Percentiles rank a stretch among this genome's conserved stretches.
These are phyloP conservation scores for Hemaris fuciformis DNA, from an alignment of 2,888 invertebrate species.

Conservation along the genomic window DNA sequence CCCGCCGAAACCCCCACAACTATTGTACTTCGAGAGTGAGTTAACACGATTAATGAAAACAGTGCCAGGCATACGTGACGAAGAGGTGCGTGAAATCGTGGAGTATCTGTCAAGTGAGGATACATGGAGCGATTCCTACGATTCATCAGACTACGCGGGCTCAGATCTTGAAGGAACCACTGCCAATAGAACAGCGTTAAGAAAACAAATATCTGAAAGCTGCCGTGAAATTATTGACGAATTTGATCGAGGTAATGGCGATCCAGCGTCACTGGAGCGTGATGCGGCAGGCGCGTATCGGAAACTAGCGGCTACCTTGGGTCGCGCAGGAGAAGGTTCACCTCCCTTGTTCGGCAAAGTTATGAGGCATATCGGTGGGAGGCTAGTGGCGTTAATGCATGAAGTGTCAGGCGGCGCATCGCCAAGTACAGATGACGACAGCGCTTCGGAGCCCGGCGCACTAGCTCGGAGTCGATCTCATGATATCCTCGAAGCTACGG, in stretches of 20 bases:
- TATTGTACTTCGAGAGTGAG: constrained; percentile 94
- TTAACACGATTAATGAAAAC: constrained; percentile 95
- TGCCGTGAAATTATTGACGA: constrained; percentile 94
- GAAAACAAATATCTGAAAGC: constrained; percentile 93
- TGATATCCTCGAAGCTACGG: constrained; percentile 86
- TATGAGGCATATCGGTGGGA: constrained; percentile 94
- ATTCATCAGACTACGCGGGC: constrained; percentile 95
- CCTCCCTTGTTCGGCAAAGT: constrained; percentile 94
- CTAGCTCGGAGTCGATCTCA: constrained; percentile 91
- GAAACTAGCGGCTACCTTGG: constrained; percentile 91
- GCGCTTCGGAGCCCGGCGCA: constrained; percentile 85
- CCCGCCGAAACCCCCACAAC: constrained; percentile 90
- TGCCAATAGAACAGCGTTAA: constrained; percentile 85
- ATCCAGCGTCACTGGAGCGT: constrained; percentile 81
- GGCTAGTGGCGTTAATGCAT: constrained; percentile 94
- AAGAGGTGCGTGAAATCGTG: constrained; percentile 94
- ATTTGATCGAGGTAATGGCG: constrained; percentile 88
- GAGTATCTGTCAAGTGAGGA: constrained; percentile 96
- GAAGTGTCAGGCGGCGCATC: constrained; percentile 92
- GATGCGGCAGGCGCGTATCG: constrained; percentile 94
- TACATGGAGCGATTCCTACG: constrained; percentile 96
- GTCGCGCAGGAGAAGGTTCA: constrained; percentile 86
- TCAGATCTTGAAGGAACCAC: constrained; percentile 89
- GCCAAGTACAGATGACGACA: constrained; percentile 88
- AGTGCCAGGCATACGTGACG: constrained; percentile 94